Evolutionary conservation across 2,888 invertebrate genomes (phyloP), one percentile per base, ranked within the genome.

Genomic region (Thereva unica): DNA sequence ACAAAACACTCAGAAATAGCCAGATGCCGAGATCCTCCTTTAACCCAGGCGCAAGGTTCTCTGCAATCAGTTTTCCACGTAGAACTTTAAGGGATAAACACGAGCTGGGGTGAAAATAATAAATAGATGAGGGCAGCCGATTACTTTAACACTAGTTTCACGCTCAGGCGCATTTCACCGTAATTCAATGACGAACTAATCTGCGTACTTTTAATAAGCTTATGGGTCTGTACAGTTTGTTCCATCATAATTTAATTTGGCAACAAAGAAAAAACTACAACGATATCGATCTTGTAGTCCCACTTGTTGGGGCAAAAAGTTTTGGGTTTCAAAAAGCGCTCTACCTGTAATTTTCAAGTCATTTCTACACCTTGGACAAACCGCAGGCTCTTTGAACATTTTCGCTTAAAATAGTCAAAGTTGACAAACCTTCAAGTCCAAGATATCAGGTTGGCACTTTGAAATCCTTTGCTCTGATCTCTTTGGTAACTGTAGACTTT

Each of bases 131-230:
- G 55, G 66, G 41, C 55, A 66, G 56, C 64, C 66, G 68, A 68
- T 68, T 56, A 66, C 64, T 61, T 57, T 66, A 50, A 49, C 56
- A 68, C 68, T 68, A 68, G 66, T 68, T 68, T 68, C 53, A 66
- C 66, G 68, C 68, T 68, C 64, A 68, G 66, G 66, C 57, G 66
- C 68, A 68, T 68, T 68, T 66, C 41, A 37, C 47, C 54, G 52
- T 78, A 78, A 78, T 78, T 78, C 77, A 77, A 78, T 78, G 76
- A 78, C 74, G 77, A 76, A 78, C 77, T 78, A 78, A 78, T 77
- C 76, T 77, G 72, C 73, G 53, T 53, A 64, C 53, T 73, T 74
- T 75, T 76, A 77, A 76, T 77, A 76, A 76, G 70, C 69, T 59
- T 59, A 59, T 59, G 71, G 69, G 69, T 71, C 68, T 68, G 61